Conservation (phyloP, 2,113 vertebrate genomes). For the Hyaena hyaena region DNA sequence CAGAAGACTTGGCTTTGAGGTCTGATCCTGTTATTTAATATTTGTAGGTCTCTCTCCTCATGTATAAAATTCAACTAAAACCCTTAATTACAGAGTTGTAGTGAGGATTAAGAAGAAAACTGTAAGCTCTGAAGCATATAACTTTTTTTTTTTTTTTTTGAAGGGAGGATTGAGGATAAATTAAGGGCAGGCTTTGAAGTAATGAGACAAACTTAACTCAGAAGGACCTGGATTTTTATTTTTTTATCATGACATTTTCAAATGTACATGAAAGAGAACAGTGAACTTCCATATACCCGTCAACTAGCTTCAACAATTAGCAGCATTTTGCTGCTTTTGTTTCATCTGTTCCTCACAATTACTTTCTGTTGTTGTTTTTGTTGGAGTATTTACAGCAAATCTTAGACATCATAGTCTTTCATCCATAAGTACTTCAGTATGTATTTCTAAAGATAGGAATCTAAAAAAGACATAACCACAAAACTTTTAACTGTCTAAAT, state of each 20-base stretch:
- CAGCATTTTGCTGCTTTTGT: background rate
- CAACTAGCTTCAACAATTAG: background rate
- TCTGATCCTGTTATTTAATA: background rate
- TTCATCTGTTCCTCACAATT: background rate
- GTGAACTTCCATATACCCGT: background rate
- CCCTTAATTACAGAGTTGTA: background rate
- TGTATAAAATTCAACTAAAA: conserved; percentile 40
- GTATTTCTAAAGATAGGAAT: conserved; percentile 18
- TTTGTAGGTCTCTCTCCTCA: background rate
- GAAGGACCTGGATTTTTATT: conserved; percentile 25
- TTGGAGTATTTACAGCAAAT: conserved; percentile 26
- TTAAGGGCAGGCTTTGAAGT: conserved; percentile 33
- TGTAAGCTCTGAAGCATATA: conserved; percentile 1
- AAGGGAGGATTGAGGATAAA: background rate
- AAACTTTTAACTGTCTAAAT: background rate
- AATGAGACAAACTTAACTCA: conserved; percentile 5
- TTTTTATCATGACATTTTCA: conserved; percentile 18
- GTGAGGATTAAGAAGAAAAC: conserved; percentile 57
- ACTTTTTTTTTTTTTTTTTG: background rate
- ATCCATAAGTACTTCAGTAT: conserved; percentile 17
- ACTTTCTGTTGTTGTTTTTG: conserved; percentile 7
- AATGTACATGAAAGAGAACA: background rate
- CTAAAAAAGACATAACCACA: background rate
- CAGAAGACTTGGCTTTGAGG: background rate
- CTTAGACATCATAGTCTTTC: conserved; percentile 4